Base-by-base conservation (phyloP, 2,113 vertebrate genomes). In the Triplophysa tibetana region DNA sequence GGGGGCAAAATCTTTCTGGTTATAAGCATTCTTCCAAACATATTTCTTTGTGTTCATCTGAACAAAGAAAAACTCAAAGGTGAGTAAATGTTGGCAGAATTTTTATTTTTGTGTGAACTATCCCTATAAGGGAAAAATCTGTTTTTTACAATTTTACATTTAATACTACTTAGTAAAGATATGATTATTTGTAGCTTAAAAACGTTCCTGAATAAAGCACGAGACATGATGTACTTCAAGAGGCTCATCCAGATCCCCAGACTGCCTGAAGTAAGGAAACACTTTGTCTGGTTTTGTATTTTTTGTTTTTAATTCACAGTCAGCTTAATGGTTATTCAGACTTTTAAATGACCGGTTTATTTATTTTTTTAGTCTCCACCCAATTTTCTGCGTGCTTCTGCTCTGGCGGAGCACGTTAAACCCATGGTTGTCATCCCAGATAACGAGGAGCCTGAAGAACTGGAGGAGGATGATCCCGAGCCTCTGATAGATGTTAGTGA, bases 211-310 rank as follows among this genome's bases (percentile, higher is more conserved):
- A 97, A 96, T 85, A 94, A 93, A 86, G 94, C 97, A 3, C 93
- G 97, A 0, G 97, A 99, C 88, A 98, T 99, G 97, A 68, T 96
- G 68, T 99, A 94, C 86, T 99, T 99, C 89, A 99, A 99, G 89
- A 92, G 97, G 17, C 95, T 99, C 85, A 98, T 99, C 88, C 98
- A 99, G 93, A 98, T 99, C 73, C 97, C 98, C 2, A 93, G 92
- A 80, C 92, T 99, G 83, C 97, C 98, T 0, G 98, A 98, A 90
- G 97, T 98, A 90, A 93, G 93, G 67, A 33, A 56, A 58, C 14
- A 21, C 52, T 19, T 56, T n/a, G 8, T 19, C 45, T 12, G 10
- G 45, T 12, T 6, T 16, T 54, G 16, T 7, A 54, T 54, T 14
- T 54, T 16, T 54, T 56, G 16, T 9, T 58, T 19, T 21, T 43